These are phyloP conservation scores for Brachyptera putata DNA, from an alignment of 2,888 invertebrate species.

Conservation along the genomic window DNA sequence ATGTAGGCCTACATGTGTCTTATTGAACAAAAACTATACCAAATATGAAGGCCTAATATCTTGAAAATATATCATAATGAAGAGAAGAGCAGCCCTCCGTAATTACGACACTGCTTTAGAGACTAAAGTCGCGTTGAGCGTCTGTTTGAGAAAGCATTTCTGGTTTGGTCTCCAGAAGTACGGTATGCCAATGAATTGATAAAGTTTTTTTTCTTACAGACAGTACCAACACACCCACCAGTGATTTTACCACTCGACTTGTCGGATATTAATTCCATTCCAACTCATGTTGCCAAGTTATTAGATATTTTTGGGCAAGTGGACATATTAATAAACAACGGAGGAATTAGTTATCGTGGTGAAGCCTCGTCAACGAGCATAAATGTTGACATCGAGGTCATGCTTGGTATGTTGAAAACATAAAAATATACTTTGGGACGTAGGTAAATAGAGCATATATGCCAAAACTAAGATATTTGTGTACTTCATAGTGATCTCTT, in stretches of 20 bases:
- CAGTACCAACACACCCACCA: constrained; percentile 63
- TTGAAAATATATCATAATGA: too few species aligned
- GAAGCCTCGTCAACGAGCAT: constrained; percentile 67
- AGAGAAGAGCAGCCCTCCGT: too few species aligned
- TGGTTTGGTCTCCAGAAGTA: not conserved
- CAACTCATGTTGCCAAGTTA: constrained; percentile 59
- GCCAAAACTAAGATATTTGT: too few species aligned
- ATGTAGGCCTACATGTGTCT: too few species aligned
- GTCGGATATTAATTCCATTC: constrained; percentile 61
- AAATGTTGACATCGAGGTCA: constrained; percentile 80
- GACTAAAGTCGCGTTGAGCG: too few species aligned
- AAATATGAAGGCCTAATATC: too few species aligned
- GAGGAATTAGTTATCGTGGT: constrained; percentile 80
- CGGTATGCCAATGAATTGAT: not conserved
- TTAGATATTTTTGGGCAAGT: constrained; percentile 67
- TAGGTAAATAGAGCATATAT: too few species aligned
- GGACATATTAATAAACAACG: constrained; percentile 90
- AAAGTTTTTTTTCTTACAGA: constrained; percentile 44
- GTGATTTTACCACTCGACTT: constrained; percentile 72
- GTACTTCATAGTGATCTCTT: too few species aligned
- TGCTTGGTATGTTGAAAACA: too few species aligned
- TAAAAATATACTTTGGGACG: too few species aligned
- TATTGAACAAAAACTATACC: too few species aligned
- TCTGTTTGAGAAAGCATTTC: constrained; percentile 1
- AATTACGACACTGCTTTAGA: too few species aligned